phyloP scores from a whole-genome alignment of 2,888 invertebrate genomes.

The Poecilobothrus nobilitatus region DNA sequence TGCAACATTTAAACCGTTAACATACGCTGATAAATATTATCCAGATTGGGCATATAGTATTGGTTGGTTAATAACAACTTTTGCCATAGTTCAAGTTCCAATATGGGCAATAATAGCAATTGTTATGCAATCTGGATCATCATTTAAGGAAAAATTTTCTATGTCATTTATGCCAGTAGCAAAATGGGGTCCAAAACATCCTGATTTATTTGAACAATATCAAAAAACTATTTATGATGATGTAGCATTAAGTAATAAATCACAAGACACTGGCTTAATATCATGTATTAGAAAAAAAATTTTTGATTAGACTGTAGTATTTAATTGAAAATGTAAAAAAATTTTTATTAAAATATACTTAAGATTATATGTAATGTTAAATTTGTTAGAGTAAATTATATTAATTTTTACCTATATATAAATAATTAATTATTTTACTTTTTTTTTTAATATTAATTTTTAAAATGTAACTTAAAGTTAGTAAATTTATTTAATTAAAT shows the following conservation, averaged over 20 bases:
- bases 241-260: constrained; percentile 28
- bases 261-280: constrained; percentile 28
- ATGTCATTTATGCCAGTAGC: constrained; percentile 46
- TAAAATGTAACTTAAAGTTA: too few species aligned
- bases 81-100: constrained; percentile 48
- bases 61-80: constrained; percentile 46
- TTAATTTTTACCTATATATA: too few species aligned
- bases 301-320: constrained; percentile 27
- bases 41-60: constrained; percentile 55
- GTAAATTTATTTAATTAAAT: too few species aligned
- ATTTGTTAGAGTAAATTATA: too few species aligned
- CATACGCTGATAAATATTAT: constrained; percentile 52
- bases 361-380: too few species aligned
- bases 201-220: constrained; percentile 47
- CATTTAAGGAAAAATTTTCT: constrained; percentile 36
- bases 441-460: too few species aligned
- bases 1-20: constrained; percentile 50
- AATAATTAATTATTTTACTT: too few species aligned
- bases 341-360: too few species aligned
- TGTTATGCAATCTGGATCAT: constrained; percentile 34
- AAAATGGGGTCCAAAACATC: constrained; percentile 52
- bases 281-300: constrained; percentile 35
- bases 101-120: constrained; percentile 39
- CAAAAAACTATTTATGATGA: constrained; percentile 34
- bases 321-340: too few species aligned